Conservation (phyloP, 2,797 vertebrate species). For the Scomberomorus guttatus region DNA sequence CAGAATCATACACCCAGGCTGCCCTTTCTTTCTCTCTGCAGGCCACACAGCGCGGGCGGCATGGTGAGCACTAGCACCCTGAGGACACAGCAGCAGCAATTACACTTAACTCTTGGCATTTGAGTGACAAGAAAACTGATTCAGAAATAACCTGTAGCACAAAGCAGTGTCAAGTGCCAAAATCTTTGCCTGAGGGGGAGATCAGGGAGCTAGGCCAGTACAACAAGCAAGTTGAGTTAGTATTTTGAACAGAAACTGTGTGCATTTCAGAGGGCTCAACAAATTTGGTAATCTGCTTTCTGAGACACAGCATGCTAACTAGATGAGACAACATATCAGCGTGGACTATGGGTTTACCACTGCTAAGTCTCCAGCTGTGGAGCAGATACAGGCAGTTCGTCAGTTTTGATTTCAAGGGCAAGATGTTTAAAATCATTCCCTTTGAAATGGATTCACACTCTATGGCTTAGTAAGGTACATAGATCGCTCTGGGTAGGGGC, state of each 20-base stretch:
- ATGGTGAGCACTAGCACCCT: slow-evolving; percentile 37
- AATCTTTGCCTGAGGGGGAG: slow-evolving; percentile 58
- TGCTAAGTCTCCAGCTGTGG: slow-evolving; percentile 32
- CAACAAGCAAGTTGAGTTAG: slow-evolving; percentile 49
- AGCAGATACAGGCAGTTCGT: slow-evolving; percentile 35
- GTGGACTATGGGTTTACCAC: slow-evolving; percentile 30
- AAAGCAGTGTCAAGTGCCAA: slow-evolving; percentile 56
- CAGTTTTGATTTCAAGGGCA: slow-evolving; percentile 49
- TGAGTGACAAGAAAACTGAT: slow-evolving; percentile 69
- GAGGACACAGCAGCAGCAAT: slow-evolving; percentile 64
- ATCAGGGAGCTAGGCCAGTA: slow-evolving; percentile 33
- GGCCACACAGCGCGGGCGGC: slow-evolving; percentile 19
- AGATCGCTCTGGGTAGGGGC: neutral
- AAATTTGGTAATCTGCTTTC: slow-evolving; percentile 46
- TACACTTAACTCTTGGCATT: slow-evolving; percentile 66
- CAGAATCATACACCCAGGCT: slow-evolving; percentile 24
- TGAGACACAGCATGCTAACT: slow-evolving; percentile 49
- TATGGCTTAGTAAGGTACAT: slow-evolving; percentile 7
- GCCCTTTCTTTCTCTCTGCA: slow-evolving; percentile 41
- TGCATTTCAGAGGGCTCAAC: slow-evolving; percentile 33
- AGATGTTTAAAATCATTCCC: slow-evolving; percentile 17
- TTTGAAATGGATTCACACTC: neutral
- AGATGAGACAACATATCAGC: slow-evolving; percentile 47
- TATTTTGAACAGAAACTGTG: slow-evolving; percentile 46
- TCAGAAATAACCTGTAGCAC: slow-evolving; percentile 67